Evolutionary conservation across 1,140 invertebrate genomes (phyloP), one percentile per base, ranked within the genome.

Genomic region (Pseudobourletiella spinata): DNA sequence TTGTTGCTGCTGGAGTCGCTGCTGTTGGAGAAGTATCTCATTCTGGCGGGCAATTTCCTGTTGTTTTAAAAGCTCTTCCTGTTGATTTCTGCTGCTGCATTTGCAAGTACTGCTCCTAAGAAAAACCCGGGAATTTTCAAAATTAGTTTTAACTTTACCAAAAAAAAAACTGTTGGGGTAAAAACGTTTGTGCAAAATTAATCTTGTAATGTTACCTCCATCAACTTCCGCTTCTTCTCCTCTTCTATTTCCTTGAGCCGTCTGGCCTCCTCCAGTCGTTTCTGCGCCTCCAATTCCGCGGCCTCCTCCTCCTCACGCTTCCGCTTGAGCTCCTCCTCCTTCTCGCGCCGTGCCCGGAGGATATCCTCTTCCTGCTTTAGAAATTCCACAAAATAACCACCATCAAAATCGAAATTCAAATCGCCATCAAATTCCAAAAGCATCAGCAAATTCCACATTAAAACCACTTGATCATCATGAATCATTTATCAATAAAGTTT

Each of bases 171-270:
- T 42, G 6, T 18, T 48, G 16, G 32, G n/a, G n/a, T n/a, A n/a
- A 39, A 48, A 22, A n/a, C 22, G 8, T 8, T 39, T 39, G n/a
- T 39, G n/a, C 32, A 39, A 39, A 39, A 39, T 39, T 11, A 39
- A 11, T 25, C 46, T 50, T 26, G 30, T 6, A 54, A 14, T 26
- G 22, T 54, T 54, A 54, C 65, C 20, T 77, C 76, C 55, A 75
- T 69, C 59, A 72, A 72, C 6, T 75, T 74, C 42, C 74, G 68
- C 51, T 78, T 73, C 26, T 71, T 78, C 66, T 75, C 80, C 70
- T 79, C 80, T 63, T 76, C 76, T 71, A 76, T 35, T 67, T 70
- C 71, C 74, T 80, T 71, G 73, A 29, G 50, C 67, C 62, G 20
- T 68, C 28, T 3, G 8, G 22, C 28, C 22, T 55, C 64, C n/a